phyloP scores from a whole-genome alignment of 2,888 invertebrate species.

The Plebejus argus region DNA sequence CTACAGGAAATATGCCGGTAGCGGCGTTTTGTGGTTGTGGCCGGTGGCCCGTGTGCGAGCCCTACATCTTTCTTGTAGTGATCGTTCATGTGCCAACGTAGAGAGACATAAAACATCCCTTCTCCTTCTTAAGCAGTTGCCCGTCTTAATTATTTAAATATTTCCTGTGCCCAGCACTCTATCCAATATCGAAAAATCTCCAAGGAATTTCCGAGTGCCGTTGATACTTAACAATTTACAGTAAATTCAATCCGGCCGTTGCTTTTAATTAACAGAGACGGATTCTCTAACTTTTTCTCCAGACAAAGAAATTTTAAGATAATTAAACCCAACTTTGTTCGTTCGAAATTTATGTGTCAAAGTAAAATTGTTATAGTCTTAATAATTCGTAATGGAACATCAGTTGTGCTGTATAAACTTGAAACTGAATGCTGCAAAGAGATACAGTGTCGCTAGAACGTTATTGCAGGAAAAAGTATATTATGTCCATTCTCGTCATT shows the following conservation, averaged over 20 bases:
- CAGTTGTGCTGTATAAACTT: neutral
- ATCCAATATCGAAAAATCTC: slow-evolving; percentile 6
- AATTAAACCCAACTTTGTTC: slow-evolving; percentile 25
- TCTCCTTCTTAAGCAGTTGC: too few relatives aligned
- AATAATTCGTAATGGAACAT: neutral
- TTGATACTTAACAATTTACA: slow-evolving; percentile 18
- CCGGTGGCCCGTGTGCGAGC: too few relatives aligned
- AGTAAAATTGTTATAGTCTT: slow-evolving; percentile 22
- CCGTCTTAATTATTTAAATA: too few relatives aligned
- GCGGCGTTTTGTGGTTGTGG: too few relatives aligned
- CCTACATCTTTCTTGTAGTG: too few relatives aligned
- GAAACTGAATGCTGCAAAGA: too few relatives aligned
- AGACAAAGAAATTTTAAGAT: slow-evolving; percentile 29
- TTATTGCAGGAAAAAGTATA: too few relatives aligned
- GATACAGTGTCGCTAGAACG: too few relatives aligned
- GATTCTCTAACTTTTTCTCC: slow-evolving; percentile 21
- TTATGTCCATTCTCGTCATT: too few relatives aligned
- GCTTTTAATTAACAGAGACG: slow-evolving; percentile 30
- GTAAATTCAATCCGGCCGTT: slow-evolving; percentile 26
- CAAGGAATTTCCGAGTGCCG: neutral
- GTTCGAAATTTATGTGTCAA: slow-evolving; percentile 30
- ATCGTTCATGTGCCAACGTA: too few relatives aligned
- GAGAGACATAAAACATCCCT: too few relatives aligned
- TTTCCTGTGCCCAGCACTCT: neutral
- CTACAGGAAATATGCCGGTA: too few relatives aligned